Evolutionary conservation across 2,797 vertebrate genomes (phyloP), one percentile per base, ranked within the genome.

Genomic region (Diplodus sargus): DNA sequence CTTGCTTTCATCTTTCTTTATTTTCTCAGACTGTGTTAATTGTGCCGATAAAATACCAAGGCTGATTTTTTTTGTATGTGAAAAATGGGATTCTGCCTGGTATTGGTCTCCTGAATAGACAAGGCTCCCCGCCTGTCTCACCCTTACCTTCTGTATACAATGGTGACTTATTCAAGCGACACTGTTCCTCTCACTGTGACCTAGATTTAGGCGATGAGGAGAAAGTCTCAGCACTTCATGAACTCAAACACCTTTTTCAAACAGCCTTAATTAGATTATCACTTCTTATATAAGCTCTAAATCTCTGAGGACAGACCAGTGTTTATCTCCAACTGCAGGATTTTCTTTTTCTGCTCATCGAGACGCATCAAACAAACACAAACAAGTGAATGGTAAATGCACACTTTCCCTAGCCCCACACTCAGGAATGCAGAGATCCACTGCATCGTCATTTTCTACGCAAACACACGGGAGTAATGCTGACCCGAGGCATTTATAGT

Each of bases 211-310:
- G 20, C 45, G 61, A 34, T 23, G 70, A 64, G 51, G 28, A 75
- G 68, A 18, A 70, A 82, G 56, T 74, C 57, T 53, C 64, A 70
- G 59, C n/a, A 63, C 54, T 61, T 77, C 45, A 84, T 79, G 68
- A 87, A 73, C 47, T 77, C 66, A 77, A 57, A 82, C 67, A 81
- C 49, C 42, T 69, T 78, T 77, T 85, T 64, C 72, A 63, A 60
- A 71, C 65, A 58, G 68, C 30, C 17, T 53, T 80, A 69, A 88
- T 83, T 72, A 66, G 63, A 84, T 72, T 30, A 78, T 61, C 34
- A 39, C 58, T n/a, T 79, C 28, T 75, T 76, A 69, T 78, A 49
- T 54, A 72, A 82, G 22, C 52, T 39, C 8, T 49, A 20, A 76
- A 58, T 77, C 47, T 72, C 70, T 15, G 5, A 39, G 30, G 67